phyloP scores from a whole-genome alignment of 2,113 vertebrate species.

The Anarrhichthys ocellatus region DNA sequence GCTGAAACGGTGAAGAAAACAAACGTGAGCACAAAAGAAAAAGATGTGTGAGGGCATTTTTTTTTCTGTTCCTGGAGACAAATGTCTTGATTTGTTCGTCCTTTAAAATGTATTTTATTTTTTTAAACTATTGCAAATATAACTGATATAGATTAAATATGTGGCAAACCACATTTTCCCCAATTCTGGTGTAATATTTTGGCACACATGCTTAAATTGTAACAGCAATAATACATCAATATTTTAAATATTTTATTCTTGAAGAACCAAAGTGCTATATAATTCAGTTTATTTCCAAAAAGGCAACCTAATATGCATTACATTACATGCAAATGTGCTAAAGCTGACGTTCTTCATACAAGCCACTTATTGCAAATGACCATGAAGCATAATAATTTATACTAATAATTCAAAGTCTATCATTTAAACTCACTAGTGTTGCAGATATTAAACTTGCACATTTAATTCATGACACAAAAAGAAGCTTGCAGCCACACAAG shows the following conservation, averaged over 20 bases:
- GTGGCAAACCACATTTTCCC: not conserved
- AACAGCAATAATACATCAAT: conserved; percentile 8
- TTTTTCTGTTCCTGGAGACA: not conserved
- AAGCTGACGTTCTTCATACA: conserved; percentile 66
- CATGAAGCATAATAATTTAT: conserved; percentile 76
- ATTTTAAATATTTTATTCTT: conserved; percentile 51
- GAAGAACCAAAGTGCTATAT: conserved; percentile 41
- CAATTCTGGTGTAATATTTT: not conserved
- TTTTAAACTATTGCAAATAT: not conserved
- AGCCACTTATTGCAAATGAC: conserved; percentile 56
- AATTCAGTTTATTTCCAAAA: conserved; percentile 65
- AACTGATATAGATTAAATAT: not conserved
- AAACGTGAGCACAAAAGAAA: conserved; percentile 16
- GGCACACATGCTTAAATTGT: not conserved
- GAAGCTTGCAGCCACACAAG: conserved; percentile 17
- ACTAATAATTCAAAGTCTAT: conserved; percentile 21
- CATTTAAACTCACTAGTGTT: conserved; percentile 29
- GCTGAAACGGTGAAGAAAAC: conserved; percentile 56
- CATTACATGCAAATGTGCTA: conserved; percentile 56
- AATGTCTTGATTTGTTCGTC: not conserved
- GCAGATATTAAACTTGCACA: conserved; percentile 41
- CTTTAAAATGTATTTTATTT: not conserved
- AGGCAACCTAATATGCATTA: conserved; percentile 43
- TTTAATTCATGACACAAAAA: conserved; percentile 33
- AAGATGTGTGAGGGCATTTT: not conserved